Conservation (phyloP, 2,797 vertebrate genomes). For the Dryobates pubescens region DNA sequence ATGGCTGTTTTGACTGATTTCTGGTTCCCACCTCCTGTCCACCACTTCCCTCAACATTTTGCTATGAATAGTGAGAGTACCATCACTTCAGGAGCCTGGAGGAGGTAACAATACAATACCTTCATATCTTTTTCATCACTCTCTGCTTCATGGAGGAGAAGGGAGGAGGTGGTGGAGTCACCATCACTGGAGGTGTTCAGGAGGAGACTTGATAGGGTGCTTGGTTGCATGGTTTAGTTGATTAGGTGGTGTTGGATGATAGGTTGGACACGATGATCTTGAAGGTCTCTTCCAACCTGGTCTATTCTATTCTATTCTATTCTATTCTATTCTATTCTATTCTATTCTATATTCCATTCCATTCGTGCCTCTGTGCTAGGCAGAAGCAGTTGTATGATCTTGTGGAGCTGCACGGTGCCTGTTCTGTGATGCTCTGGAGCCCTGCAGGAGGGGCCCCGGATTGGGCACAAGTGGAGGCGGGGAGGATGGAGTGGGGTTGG, state of each 20-base stretch:
- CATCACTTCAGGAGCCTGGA: neutral
- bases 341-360: too few species aligned
- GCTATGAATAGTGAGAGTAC: neutral
- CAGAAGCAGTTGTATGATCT: neutral
- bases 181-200: too few species aligned
- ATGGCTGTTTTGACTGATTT: neutral
- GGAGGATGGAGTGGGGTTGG: neutral
- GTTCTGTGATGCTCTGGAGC: neutral
- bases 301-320: too few species aligned
- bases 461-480: neutral
- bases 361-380: neutral
- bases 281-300: too few species aligned
- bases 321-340: too few species aligned
- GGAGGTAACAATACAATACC: neutral
- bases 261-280: too few species aligned
- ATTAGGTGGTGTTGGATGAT: too few species aligned
- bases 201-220: too few species aligned
- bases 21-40: neutral
- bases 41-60: accelerated
- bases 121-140: accelerated
- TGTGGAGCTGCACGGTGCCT: neutral
- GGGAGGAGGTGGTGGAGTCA: neutral
- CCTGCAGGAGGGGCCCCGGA: neutral
- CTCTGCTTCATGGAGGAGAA: neutral
- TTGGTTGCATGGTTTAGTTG: too few species aligned